phyloP scores from a whole-genome alignment of 2,888 invertebrate species.

The Dryococelus australis region DNA sequence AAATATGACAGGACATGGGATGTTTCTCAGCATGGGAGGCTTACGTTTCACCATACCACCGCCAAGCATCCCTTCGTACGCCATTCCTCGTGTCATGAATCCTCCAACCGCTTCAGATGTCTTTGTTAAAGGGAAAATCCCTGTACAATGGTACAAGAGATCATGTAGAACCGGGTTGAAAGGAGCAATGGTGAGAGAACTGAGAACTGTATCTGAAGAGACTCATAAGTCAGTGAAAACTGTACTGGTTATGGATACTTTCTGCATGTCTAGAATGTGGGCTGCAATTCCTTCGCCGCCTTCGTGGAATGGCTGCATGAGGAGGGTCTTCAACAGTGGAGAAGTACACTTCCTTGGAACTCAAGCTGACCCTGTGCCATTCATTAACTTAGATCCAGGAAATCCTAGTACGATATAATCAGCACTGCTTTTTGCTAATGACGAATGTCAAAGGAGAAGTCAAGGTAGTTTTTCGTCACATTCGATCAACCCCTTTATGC shows the following conservation, averaged over 20 bases:
- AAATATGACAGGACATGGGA: conserved; percentile 4
- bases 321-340: neutral
- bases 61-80: neutral
- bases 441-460: neutral
- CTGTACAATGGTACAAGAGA: neutral
- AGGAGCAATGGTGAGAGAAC: neutral
- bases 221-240: neutral
- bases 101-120: neutral
- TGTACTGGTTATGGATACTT: neutral
- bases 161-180: neutral
- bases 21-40: neutral
- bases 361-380: neutral
- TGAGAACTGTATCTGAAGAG: neutral
- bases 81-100: neutral
- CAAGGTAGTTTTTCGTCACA: neutral
- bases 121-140: neutral
- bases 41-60: neutral
- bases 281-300: neutral
- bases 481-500: conserved; percentile 1
- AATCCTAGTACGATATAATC: conserved; percentile 8
- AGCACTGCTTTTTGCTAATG: neutral
- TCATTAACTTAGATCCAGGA: neutral
- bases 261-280: neutral
- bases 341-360: neutral
- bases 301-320: neutral